phyloP scores from a whole-genome alignment of 2,113 vertebrate genomes.

The Bubo blakistoni region DNA sequence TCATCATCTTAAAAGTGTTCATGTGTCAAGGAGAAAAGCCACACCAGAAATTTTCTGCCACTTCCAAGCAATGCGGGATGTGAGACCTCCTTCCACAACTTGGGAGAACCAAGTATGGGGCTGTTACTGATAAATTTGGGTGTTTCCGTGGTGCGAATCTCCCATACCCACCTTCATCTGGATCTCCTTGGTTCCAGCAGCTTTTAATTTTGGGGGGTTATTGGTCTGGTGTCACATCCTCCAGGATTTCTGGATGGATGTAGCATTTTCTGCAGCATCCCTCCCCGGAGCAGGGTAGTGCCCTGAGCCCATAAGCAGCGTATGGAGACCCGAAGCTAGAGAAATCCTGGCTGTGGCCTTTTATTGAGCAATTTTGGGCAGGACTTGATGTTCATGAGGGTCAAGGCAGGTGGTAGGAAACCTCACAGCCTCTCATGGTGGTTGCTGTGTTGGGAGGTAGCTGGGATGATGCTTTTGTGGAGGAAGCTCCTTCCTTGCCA shows the following conservation, averaged over 20 bases:
- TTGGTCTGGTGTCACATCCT: neutral
- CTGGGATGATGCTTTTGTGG: neutral
- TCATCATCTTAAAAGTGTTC: neutral
- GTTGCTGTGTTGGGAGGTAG: neutral
- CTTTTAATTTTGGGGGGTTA: neutral
- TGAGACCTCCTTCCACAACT: neutral
- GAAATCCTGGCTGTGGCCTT: neutral
- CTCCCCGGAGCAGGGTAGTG: neutral
- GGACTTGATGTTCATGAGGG: neutral
- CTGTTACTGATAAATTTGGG: neutral
- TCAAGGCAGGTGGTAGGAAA: neutral
- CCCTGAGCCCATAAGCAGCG: rapidly evolving
- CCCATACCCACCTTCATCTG: neutral
- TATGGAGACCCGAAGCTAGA: neutral
- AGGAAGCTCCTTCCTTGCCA: too few relatives aligned
- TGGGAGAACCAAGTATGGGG: neutral
- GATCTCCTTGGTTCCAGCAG: neutral
- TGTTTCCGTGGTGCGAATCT: neutral
- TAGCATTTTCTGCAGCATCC: neutral
- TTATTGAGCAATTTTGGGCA: neutral
- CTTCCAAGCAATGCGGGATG: neutral
- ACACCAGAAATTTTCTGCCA: neutral
- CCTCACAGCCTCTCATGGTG: neutral
- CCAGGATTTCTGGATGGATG: neutral
- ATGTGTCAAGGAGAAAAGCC: neutral